phyloP scores from a whole-genome alignment of 1,140 invertebrate species.

The Calycopis cecrops region DNA sequence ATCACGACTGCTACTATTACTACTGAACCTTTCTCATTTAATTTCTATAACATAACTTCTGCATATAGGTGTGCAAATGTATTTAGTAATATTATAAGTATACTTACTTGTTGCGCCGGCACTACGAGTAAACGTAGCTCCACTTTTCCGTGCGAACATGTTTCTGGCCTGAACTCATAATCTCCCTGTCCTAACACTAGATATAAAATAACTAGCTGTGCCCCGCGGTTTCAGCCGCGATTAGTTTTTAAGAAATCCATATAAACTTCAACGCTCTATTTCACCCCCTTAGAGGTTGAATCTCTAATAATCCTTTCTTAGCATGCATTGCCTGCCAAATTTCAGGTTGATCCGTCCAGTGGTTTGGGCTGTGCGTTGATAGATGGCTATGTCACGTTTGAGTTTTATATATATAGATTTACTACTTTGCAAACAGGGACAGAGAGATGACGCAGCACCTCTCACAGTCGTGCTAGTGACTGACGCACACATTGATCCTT shows the following conservation, averaged over 20 bases:
- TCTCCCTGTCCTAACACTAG: slow-evolving; percentile 81
- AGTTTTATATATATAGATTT: too few species aligned
- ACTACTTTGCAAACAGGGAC: slow-evolving; percentile 9
- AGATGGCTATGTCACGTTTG: too few species aligned
- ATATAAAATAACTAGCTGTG: slow-evolving; percentile 87
- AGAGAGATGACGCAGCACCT: slow-evolving; percentile 21
- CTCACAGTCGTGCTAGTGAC: slow-evolving; percentile 82
- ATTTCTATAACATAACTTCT: too few species aligned
- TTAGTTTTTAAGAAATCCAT: too few species aligned
- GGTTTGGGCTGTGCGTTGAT: too few species aligned
- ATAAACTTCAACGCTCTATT: too few species aligned
- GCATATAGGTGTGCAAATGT: too few species aligned
- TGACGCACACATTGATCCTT: slow-evolving; percentile 88
- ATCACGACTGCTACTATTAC: too few species aligned
- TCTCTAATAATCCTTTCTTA: slow-evolving; percentile 22
- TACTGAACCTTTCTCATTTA: too few species aligned
- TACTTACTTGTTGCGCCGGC: slow-evolving; percentile 1
- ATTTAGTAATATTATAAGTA: too few species aligned
- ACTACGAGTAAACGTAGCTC: slow-evolving; percentile 76
- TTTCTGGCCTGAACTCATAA: slow-evolving; percentile 84
- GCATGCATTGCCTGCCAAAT: slow-evolving; percentile 22
- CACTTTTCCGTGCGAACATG: slow-evolving; percentile 89
- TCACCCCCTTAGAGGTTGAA: slow-evolving; percentile 78
- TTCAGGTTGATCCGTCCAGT: too few species aligned
- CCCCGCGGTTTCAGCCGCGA: too few species aligned